phyloP scores from a whole-genome alignment of 1,140 invertebrate species.

The Rhizoglyphus robini region DNA sequence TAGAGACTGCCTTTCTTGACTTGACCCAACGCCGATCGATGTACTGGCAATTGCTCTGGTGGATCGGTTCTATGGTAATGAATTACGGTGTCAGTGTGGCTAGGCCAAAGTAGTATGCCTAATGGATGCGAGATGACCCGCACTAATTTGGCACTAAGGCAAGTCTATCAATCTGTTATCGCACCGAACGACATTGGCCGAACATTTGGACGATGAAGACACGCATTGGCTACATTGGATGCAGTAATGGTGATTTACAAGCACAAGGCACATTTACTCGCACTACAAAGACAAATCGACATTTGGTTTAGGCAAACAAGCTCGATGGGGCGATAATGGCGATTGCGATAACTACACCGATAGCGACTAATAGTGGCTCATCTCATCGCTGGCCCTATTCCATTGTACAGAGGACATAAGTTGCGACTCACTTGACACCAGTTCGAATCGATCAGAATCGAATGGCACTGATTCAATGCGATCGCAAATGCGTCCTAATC shows the following conservation, averaged over 20 bases:
- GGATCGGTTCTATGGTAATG: not conserved
- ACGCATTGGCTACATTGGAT: not conserved
- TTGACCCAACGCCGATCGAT: not conserved
- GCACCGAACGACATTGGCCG: not conserved
- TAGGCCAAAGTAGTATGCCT: not conserved
- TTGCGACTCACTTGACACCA: not conserved
- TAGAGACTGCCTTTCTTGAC: not conserved
- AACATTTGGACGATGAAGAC: not conserved
- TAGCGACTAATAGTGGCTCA: not conserved
- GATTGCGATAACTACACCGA: not conserved
- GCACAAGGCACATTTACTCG: not conserved
- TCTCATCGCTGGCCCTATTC: too few relatives aligned
- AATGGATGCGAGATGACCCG: not conserved
- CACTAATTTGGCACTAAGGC: not conserved
- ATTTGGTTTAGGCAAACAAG: not conserved
- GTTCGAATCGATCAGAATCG: not conserved
- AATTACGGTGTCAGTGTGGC: not conserved
- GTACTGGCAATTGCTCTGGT: not conserved
- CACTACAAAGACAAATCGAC: conserved; percentile 1
- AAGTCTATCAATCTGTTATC: not conserved
- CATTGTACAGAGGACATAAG: not conserved
- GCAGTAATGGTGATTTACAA: not conserved
- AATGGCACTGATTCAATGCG: not conserved
- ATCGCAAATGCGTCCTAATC: too few relatives aligned
- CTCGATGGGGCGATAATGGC: not conserved